Base-by-base conservation (phyloP, 1,140 invertebrate genomes). In the Copidosoma floridanum region DNA sequence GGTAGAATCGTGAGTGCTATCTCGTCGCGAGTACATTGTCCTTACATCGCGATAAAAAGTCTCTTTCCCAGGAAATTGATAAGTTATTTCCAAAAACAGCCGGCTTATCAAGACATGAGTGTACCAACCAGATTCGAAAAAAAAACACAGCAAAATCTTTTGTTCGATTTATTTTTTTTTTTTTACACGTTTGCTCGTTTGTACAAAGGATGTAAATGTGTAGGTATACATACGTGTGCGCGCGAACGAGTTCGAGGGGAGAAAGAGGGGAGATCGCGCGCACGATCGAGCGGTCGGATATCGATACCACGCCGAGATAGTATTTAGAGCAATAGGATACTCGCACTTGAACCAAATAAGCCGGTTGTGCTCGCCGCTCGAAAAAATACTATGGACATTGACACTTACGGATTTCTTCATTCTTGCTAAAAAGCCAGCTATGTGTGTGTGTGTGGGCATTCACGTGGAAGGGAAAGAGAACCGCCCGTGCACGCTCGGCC, bases 311-410 rank as follows among this genome's bases (percentile, higher is more conserved):
- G 52, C 38, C 32, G 43, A 47, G 46, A 26, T 18, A 46, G 53
- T 64, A 68, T 68, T 68, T 64, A 54, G 63, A 66, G 67, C 65
- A 68, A 68, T 66, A 66, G 63, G 57, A 66, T 68, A 66, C 46
- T 52, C 53, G 48, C 48, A 52, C 48, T 59, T 52, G 48, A 59
- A 59, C 57, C 21, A 52, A 52, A 52, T 52, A 52, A 3, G 6
- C 41, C 29, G 29, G 6, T 6, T 32, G 29, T 32, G 29, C 12
- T 0, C 29, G 29, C 29, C 6, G 6, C 6, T 32, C 10, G 29
- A 26, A 18, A 27, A 23, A 44, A 54, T n/a, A 32, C 23, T 37
- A 26, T 26, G 32, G 21, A 21, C 32, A 23, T 35, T 46, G 46
- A 58, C 46, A 51, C 12, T 23, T 27, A 44, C 12, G 37, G 56